phyloP scores from a whole-genome alignment of 2,113 vertebrate species.

The Peromyscus leucopus region DNA sequence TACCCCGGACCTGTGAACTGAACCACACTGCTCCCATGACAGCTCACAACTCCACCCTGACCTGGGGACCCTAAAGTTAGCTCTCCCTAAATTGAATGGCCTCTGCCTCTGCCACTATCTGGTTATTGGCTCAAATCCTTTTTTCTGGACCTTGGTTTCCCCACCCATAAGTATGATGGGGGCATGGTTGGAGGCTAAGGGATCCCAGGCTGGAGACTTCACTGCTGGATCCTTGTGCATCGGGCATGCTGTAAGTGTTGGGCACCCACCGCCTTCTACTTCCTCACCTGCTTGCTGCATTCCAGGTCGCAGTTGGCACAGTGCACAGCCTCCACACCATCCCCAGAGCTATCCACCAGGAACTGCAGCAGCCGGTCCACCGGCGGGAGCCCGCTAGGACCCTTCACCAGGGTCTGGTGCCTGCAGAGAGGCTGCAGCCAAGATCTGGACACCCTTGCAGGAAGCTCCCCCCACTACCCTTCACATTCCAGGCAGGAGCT shows the following conservation, averaged over 20 bases:
- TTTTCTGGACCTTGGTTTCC: background rate
- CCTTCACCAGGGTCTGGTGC: slow-evolving; percentile 92
- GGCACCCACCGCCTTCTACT: background rate
- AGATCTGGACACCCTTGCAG: background rate
- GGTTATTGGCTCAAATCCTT: background rate
- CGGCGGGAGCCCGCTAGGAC: slow-evolving; percentile 90
- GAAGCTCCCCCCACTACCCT: background rate
- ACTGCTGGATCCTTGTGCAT: rapidly evolving
- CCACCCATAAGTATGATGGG: background rate
- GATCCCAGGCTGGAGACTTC: background rate
- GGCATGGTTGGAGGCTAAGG: background rate
- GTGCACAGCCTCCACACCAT: slow-evolving; percentile 89
- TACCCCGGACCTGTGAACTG: background rate
- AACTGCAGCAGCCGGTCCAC: slow-evolving; percentile 95
- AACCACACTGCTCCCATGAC: background rate
- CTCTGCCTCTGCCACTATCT: background rate
- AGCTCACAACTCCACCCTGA: background rate
- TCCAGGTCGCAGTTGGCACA: slow-evolving; percentile 96
- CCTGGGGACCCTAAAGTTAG: background rate
- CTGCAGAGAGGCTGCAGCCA: slow-evolving; percentile 78
- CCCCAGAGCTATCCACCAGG: slow-evolving; percentile 93
- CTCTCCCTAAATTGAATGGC: background rate
- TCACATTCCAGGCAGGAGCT: slow-evolving; percentile 52
- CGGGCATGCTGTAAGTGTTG: background rate
- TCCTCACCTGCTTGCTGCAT: slow-evolving; percentile 89